Percentiles rank a stretch among this genome's conserved stretches.
phyloP scores from a whole-genome alignment of 2,888 invertebrate species.

The Tetragnatha montana region DNA sequence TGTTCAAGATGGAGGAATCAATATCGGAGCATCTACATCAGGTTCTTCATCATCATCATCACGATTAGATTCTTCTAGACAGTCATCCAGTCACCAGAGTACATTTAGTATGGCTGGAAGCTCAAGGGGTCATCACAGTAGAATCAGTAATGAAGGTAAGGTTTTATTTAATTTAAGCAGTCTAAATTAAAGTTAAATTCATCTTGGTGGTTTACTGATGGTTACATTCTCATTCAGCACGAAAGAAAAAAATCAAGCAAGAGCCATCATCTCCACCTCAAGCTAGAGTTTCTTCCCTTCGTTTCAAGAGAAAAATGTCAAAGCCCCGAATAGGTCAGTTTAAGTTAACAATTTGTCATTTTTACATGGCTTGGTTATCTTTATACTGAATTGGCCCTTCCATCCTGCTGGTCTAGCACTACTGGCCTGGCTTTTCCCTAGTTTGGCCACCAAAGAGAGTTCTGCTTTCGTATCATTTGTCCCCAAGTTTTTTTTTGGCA shows the following conservation, averaged over 20 bases:
- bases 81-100: neutral
- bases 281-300: conserved; percentile 15
- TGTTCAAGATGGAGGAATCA: conserved; percentile 39
- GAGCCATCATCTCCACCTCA: neutral
- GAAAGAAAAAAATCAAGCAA: conserved; percentile 35
- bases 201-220: neutral
- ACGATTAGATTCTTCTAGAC: conserved; percentile 21
- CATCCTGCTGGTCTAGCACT: no score
- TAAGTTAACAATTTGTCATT: neutral
- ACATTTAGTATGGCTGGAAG: neutral
- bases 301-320: conserved; percentile 39
- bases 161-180: neutral
- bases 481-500: no score
- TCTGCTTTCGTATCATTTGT: no score
- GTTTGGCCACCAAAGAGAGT: no score
- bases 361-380: neutral
- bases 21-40: conserved; percentile 66
- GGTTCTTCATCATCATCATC: conserved; percentile 22
- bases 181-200: no score
- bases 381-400: no score
- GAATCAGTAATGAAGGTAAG: conserved; percentile 43
- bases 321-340: conserved; percentile 46
- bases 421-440: no score
- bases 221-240: conserved; percentile 12
- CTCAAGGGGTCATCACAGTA: conserved; percentile 35